A percentile compares a stretch with the other conserved stretches of the same genome.
Evolutionary conservation across 2,888 invertebrate genomes (phyloP).

Genomic region (Ichneumon xanthorius): DNA sequence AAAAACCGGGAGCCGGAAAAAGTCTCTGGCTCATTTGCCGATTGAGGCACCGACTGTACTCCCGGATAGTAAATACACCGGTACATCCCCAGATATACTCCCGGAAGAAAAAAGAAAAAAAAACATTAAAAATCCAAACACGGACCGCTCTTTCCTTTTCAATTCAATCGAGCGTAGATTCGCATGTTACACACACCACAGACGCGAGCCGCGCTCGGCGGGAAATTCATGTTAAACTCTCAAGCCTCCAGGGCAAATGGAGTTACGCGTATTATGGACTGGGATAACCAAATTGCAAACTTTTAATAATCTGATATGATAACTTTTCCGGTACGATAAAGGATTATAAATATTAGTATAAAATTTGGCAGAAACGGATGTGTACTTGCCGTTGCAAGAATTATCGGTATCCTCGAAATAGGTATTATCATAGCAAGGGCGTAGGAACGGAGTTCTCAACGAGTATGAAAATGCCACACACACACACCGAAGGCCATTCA

Average conservation of each 20-base stretch:
- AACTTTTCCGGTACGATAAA: too few relatives aligned
- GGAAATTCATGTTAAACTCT: slow-evolving; percentile 14
- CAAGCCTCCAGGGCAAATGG: not conserved
- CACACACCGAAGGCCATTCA: too few relatives aligned
- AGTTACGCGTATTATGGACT: not conserved
- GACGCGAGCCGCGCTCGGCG: not conserved
- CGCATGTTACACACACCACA: not conserved
- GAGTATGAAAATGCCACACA: too few relatives aligned
- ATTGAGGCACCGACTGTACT: slow-evolving; percentile 30
- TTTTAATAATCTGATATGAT: too few relatives aligned
- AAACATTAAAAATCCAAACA: slow-evolving; percentile 18
- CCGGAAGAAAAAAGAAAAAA: slow-evolving; percentile 40
- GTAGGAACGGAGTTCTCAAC: too few relatives aligned
- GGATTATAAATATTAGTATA: too few relatives aligned
- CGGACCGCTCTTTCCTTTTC: slow-evolving; percentile 10
- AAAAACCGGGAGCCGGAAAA: slow-evolving; percentile 26
- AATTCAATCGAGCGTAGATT: slow-evolving; percentile 8
- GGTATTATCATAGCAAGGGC: too few relatives aligned
- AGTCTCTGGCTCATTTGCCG: slow-evolving; percentile 43
- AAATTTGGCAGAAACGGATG: too few relatives aligned
- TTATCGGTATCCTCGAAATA: too few relatives aligned
- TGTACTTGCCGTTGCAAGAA: too few relatives aligned
- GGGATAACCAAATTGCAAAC: too few relatives aligned
- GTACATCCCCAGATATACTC: not conserved
- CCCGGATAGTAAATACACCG: slow-evolving; percentile 18